Base-by-base conservation (phyloP, 1,140 invertebrate species). In the Colletes gigas region DNA sequence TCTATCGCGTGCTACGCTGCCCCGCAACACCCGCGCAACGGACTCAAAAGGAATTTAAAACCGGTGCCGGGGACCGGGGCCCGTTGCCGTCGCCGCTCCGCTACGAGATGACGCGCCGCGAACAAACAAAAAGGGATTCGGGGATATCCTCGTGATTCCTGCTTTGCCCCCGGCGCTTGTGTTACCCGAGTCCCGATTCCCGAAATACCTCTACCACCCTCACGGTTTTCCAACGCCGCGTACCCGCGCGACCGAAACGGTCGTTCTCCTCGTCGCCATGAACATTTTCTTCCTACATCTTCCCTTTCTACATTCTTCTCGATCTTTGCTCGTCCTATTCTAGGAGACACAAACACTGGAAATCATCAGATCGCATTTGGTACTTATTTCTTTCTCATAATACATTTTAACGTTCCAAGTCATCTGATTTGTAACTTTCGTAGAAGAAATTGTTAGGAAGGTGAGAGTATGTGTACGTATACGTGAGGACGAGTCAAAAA, bases 41-140 rank as follows among this genome's bases (percentile, higher is more conserved):
- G 87, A 92, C 91, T 92, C 92, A 91, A 91, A 92, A 93, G 91
- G 92, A 93, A 93, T 93, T 92, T 92, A 92, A 93, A 93, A 93
- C 92, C 89, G 87, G 85, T 88, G 84, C 78, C 78, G 82, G 87
- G 87, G 86, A 84, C 77, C 80, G 83, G 86, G 88, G 87, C 82
- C 84, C 75, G 68, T 50, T n/a, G 10, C 81, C 39, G 17, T 63
- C 55, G 65, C 44, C 73, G 54, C 19, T 69, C 59, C 77, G 59
- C 70, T 72, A 72, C 83, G 81, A 81, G 73, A 86, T 83, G 81
- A 83, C 77, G 71, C 78, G 78, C 44, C 47, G 70, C 63, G 54
- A 50, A 76, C 71, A 71, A 83, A 82, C 78, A 79, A 83, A 82
- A 77, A 68, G 63, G 63, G 41, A 59, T 63, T 59, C 54, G 12